Evolutionary conservation across 2,888 invertebrate species (phyloP).

Genomic region (Apamea crenata): DNA sequence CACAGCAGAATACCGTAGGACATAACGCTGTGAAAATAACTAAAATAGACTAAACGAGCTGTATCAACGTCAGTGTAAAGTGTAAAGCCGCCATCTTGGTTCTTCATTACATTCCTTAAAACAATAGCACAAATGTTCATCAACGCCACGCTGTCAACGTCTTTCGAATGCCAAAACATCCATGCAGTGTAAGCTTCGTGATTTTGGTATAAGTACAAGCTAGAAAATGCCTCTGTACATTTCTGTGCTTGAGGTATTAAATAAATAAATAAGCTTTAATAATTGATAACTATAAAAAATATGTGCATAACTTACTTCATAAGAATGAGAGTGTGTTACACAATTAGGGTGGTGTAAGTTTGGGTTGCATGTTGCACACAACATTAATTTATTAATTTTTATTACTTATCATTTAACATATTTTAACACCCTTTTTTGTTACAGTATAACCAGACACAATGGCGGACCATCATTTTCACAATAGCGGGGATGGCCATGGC

Average conservation of each 20-base stretch:
- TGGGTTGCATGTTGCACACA: not conserved
- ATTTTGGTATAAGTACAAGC: too few species aligned
- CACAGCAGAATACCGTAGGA: too few species aligned
- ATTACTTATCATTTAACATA: not conserved
- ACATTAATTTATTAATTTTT: not conserved
- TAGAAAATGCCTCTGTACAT: too few species aligned
- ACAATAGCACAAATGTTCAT: not conserved
- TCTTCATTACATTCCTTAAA: not conserved
- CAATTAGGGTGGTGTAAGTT: too few species aligned
- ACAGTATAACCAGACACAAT: conserved; percentile 82
- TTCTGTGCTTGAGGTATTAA: too few species aligned
- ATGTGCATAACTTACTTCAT: not conserved
- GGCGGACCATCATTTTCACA: conserved; percentile 93
- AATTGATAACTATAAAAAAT: not conserved
- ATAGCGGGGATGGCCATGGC: conserved; percentile 91
- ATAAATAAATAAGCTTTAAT: not conserved
- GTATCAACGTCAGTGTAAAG: too few species aligned
- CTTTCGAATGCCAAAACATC: not conserved
- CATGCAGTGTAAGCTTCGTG: not conserved
- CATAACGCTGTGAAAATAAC: too few species aligned
- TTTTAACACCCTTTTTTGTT: conserved; percentile 33
- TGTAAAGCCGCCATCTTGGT: not conserved
- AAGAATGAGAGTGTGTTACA: not conserved
- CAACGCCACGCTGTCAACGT: not conserved
- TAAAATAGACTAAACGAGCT: too few species aligned